phyloP scores from a whole-genome alignment of 1,140 invertebrate species.

The Caerostris extrusa region DNA sequence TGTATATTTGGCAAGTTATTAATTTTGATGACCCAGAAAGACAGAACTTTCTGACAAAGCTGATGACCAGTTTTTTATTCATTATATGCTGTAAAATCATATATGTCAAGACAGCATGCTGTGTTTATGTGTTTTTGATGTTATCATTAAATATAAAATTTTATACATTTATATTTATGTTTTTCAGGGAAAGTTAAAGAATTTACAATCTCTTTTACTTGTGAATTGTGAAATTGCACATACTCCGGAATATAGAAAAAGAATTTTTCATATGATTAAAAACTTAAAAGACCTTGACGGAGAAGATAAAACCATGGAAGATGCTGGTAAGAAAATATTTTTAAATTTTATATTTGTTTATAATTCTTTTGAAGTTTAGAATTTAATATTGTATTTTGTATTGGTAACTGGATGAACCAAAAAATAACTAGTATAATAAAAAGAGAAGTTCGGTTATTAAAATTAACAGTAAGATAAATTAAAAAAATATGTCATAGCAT shows the following conservation, averaged over 20 bases:
- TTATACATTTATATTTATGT: neutral
- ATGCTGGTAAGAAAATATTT: conserved; percentile 38
- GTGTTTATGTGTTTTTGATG: neutral
- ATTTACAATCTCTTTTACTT: conserved; percentile 35
- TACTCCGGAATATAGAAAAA: conserved; percentile 47
- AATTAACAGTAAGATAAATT: no score
- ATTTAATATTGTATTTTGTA: no score
- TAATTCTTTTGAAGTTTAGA: no score
- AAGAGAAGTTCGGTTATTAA: no score
- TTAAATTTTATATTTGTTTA: neutral
- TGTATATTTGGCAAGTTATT: no score
- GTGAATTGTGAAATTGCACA: conserved; percentile 32
- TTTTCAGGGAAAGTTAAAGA: conserved; percentile 63
- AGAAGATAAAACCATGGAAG: conserved; percentile 46
- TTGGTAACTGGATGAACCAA: no score
- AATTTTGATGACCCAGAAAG: no score
- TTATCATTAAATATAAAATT: no score
- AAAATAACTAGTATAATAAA: no score
- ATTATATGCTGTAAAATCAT: neutral
- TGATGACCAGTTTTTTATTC: no score
- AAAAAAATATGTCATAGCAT: no score
- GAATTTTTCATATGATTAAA: conserved; percentile 25
- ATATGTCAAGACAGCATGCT: neutral
- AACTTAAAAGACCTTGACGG: conserved; percentile 54
- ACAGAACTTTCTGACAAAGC: no score